Percentiles rank a stretch among this genome's conserved stretches.
Conservation (phyloP, 2,113 vertebrate genomes). For the Ceratotherium simum region DNA sequence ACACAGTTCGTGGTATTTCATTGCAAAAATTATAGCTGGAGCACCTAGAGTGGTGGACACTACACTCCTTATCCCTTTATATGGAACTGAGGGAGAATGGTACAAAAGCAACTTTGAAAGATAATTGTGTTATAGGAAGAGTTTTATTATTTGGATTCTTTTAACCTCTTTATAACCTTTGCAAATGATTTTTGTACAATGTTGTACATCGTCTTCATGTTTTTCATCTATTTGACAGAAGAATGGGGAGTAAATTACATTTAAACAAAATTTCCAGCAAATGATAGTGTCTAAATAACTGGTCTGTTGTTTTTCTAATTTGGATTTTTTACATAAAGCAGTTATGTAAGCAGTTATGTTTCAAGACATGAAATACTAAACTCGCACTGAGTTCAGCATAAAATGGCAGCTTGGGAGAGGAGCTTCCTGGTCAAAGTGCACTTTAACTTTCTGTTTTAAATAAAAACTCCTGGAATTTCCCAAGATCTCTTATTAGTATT, state of each 20-base stretch:
- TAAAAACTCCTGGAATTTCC: not conserved
- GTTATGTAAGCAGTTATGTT: not conserved
- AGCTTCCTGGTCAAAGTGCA: not conserved
- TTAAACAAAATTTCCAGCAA: slow-evolving; percentile 22
- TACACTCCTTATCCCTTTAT: slow-evolving; percentile 68
- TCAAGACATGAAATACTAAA: slow-evolving; percentile 19
- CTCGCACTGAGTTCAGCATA: not conserved
- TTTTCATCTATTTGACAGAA: slow-evolving; percentile 37
- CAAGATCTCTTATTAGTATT: not conserved
- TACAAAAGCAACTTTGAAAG: slow-evolving; percentile 76
- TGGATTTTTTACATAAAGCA: not conserved
- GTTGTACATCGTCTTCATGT: not conserved
- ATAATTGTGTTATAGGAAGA: slow-evolving; percentile 69
- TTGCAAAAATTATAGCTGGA: slow-evolving; percentile 85
- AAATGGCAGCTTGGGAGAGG: not conserved
- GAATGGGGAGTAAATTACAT: slow-evolving; percentile 50
- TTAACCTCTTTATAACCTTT: slow-evolving; percentile 28
- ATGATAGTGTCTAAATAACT: slow-evolving; percentile 43
- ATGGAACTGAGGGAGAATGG: slow-evolving; percentile 70
- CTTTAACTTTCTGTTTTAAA: slow-evolving; percentile 45
- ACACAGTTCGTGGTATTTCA: slow-evolving; percentile 85
- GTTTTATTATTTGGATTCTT: slow-evolving; percentile 70
- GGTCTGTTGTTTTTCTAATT: slow-evolving; percentile 16
- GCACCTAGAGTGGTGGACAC: slow-evolving; percentile 76
- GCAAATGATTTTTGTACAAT: not conserved